Conservation (phyloP, 1,140 invertebrate species). For the Penaeus chinensis region DNA sequence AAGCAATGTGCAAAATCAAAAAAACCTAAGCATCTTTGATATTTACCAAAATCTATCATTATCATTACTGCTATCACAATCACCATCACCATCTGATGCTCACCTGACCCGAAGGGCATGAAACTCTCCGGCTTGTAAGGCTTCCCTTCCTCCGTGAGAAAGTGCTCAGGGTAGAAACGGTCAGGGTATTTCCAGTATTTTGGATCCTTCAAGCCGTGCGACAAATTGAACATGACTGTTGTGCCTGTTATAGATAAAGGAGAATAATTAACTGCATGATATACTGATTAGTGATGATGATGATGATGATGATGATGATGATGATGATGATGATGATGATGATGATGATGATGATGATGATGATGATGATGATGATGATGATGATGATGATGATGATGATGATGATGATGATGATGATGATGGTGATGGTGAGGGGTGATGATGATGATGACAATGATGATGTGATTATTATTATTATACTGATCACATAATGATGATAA, state of each 20-base stretch:
- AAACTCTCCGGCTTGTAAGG: slow-evolving; percentile 74
- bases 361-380: neutral
- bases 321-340: too few species aligned
- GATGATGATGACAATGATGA: too few species aligned
- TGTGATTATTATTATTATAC: too few species aligned
- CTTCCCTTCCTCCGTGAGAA: slow-evolving; percentile 75
- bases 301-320: too few species aligned
- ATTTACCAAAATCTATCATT: too few species aligned
- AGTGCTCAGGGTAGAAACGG: slow-evolving; percentile 79
- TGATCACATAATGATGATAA: too few species aligned
- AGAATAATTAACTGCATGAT: neutral
- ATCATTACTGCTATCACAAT: too few species aligned
- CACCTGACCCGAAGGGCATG: slow-evolving; percentile 79
- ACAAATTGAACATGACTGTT: slow-evolving; percentile 88
- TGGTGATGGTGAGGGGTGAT: too few species aligned
- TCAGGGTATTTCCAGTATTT: slow-evolving; percentile 80
- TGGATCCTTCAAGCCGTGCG: slow-evolving; percentile 81
- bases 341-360: too few species aligned
- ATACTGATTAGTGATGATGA: neutral
- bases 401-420: too few species aligned
- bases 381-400: too few species aligned
- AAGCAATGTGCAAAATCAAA: neutral
- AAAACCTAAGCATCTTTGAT: neutral
- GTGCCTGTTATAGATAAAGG: slow-evolving; percentile 73
- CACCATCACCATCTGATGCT: neutral